Evolutionary conservation across 2,888 invertebrate species (phyloP), one percentile per base, ranked within the genome.

Genomic region (Chydorus sphaericus): DNA sequence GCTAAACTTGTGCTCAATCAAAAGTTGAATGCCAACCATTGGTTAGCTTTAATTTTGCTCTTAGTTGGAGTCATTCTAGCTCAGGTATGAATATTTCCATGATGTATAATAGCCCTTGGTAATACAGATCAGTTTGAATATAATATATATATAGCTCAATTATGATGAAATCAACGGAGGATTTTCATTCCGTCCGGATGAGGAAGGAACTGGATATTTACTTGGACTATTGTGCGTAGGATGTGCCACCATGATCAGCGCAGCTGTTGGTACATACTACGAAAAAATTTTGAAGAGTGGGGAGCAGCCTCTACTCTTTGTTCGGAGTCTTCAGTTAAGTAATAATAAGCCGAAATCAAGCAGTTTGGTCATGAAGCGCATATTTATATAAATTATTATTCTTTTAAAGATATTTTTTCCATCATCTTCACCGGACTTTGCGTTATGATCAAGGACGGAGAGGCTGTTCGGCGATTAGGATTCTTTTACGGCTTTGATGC

Each of bases 281-380:
- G 50, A 50, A 18, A 50, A 50, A 50, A n/a, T 50, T 14, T 28
- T 50, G 1, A 50, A 50, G 30, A 30, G 29, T 31, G 50, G 50
- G n/a, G 4, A 30, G 20, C 50, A 50, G 23, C 30, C 50, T 8
- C 30, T 18, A 3, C 16, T 50, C 29, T 31, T 50, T 20, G 20
- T 50, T 11, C 28, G 50, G 30, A 50, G 31, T 18, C 14, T 50
- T 31, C 50, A 50, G 11, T 28, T 50, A 2, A 50, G 50, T 50
- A 50, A n/a, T n/a, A n/a, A n/a, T n/a, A n/a, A n/a, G n/a, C n/a
- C n/a, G n/a, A n/a, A n/a, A n/a, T n/a, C n/a, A n/a, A n/a, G n/a
- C n/a, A n/a, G n/a, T n/a, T n/a, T n/a, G n/a, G n/a, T n/a, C n/a
- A n/a, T n/a, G n/a, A n/a, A n/a, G n/a, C n/a, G n/a, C n/a, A n/a